Conservation (phyloP, 1,140 invertebrate genomes). For the Cheumatopsyche charites region DNA sequence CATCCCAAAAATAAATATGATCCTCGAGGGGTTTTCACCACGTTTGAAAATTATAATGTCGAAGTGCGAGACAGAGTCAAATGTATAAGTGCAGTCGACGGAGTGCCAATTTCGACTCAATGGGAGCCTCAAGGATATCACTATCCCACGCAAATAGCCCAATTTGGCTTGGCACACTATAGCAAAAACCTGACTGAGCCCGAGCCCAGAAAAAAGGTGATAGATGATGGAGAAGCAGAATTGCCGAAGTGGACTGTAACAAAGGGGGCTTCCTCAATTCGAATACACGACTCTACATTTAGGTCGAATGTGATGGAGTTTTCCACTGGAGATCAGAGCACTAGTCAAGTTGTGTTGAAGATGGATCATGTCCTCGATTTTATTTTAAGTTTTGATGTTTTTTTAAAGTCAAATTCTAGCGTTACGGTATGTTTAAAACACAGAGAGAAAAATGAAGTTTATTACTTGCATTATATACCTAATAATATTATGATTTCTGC, state of each 20-base stretch:
- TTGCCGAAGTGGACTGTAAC: constrained; percentile 71
- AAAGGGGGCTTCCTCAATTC: constrained; percentile 66
- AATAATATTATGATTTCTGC: constrained; percentile 74
- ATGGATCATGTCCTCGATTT: constrained; percentile 77
- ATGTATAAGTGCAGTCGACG: constrained; percentile 90
- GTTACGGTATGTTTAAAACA: constrained; percentile 79
- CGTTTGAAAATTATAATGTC: constrained; percentile 97
- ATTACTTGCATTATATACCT: constrained; percentile 84
- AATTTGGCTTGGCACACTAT: constrained; percentile 96
- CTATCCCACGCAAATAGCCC: constrained; percentile 98
- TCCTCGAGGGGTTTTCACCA: constrained; percentile 87
- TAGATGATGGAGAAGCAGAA: constrained; percentile 77
- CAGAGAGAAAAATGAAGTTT: constrained; percentile 76
- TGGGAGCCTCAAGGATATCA: constrained; percentile 94
- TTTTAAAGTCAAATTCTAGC: constrained; percentile 77
- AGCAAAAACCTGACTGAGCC: constrained; percentile 90
- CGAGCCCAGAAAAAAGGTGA: constrained; percentile 68
- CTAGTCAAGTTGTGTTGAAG: constrained; percentile 72
- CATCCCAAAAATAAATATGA: constrained; percentile 88
- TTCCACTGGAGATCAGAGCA: constrained; percentile 71
- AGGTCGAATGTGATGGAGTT: constrained; percentile 72
- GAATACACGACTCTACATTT: constrained; percentile 65
- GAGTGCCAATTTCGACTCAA: constrained; percentile 92
- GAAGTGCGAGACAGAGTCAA: constrained; percentile 93
- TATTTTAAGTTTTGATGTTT: constrained; percentile 78